Evolutionary conservation across 2,113 vertebrate genomes (phyloP), one percentile per base, ranked within the genome.

Genomic region (Ophiodon elongatus): DNA sequence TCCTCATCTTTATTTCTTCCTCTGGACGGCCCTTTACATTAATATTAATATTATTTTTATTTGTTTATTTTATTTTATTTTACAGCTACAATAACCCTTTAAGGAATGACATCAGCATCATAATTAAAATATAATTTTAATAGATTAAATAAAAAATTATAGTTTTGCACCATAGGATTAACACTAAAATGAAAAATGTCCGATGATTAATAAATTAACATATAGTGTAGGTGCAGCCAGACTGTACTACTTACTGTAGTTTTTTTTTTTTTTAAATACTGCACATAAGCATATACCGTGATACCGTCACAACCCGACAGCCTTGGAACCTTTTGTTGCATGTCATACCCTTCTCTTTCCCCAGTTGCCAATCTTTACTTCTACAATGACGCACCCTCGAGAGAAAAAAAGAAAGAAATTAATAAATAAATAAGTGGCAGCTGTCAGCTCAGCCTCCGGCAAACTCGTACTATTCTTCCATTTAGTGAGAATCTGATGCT

Each of bases 371-470:
- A 59, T 60, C 15, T 31, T 15, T 31, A 31, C 57, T 29, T 31
- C 27, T 3, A 31, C 57, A 57, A 57, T 57, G 25, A 57, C 9
- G 19, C 19, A 59, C 25, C n/a, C 56, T 5, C 41, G 41, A 43
- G 41, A 43, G 14, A 45, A 60, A 33, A 31, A 31, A 31, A 9
- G 8, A 60, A 31, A 60, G 2, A 60, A 60, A 60, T 31, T 31
- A 60, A 31, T 19, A 1, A 27, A 57, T 13, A 76, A 83, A 66
- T 29, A 77, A 83, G 77, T 76, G 79, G 23, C 76, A 89, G 60
- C 72, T 84, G 74, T 83, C 85, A 81, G 67, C 77, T 39, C 29
- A 50, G 88, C 88, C 74, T 84, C 37, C 71, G 71, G 81, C 71
- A 76, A 79, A 73, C 54, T 2, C 4, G 45, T 19, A 43, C 60